A percentile compares a stretch with the other conserved stretches of the same genome.
Evolutionary conservation across 2,113 vertebrate species (phyloP).

Genomic region (Cyanoliseus patagonus): DNA sequence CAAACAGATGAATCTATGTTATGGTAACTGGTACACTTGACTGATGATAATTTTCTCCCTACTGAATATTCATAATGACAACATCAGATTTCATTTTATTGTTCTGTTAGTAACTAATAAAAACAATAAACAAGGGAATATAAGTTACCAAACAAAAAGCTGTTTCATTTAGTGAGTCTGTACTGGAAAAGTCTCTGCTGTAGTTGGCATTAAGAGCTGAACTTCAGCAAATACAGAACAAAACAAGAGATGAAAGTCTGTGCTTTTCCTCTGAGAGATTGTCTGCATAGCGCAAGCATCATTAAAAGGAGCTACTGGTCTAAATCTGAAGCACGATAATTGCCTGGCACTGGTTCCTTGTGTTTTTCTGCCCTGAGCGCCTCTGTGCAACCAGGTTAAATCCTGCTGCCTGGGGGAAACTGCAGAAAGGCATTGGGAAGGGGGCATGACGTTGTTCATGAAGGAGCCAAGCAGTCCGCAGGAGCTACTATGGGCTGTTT

Average conservation of each 20-base stretch:
- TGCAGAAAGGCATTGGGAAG: background rate
- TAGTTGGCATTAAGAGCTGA: background rate
- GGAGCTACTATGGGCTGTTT: background rate
- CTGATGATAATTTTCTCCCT: background rate
- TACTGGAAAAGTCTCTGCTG: background rate
- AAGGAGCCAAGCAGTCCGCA: background rate
- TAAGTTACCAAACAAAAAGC: background rate
- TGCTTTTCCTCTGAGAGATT: background rate
- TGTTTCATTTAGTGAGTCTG: background rate
- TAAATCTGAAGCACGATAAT: background rate
- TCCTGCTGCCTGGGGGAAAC: background rate
- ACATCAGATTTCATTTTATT: background rate
- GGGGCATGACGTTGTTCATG: fast-evolving
- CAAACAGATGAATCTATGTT: background rate
- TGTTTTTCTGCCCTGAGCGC: background rate
- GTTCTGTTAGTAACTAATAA: background rate
- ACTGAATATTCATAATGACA: background rate
- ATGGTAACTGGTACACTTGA: background rate
- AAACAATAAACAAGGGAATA: background rate
- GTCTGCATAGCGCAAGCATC: background rate
- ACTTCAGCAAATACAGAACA: background rate
- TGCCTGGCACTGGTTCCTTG: background rate
- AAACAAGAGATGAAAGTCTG: background rate
- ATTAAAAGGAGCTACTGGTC: background rate
- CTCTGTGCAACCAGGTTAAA: background rate